Base-by-base conservation (phyloP, 2,797 vertebrate species). In the Bovichtus diacanthus region DNA sequence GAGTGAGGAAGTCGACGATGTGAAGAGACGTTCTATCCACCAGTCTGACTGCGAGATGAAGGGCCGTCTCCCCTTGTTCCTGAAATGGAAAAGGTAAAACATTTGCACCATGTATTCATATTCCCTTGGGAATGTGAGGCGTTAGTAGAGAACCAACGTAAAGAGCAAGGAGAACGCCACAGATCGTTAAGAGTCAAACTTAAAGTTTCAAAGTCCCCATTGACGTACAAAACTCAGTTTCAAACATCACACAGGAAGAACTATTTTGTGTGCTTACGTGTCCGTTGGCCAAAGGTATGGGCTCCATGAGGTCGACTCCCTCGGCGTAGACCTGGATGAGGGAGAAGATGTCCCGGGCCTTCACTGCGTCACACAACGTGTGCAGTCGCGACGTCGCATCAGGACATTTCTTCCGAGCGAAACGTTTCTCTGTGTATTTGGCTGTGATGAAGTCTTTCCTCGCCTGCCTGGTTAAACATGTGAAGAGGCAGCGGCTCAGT, bases 371-470 rank as follows among this genome's bases (percentile, higher is more conserved):
- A 41, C 97, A 98, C 60, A 99, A 94, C 53, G 96, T 96, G 64
- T 97, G 97, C 27, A 99, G 95, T 81, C 96, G 97, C 2, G 96
- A 95, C 0, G 90, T 41, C 0, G 82, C 87, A 11, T 98, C 98
- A 0, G 87, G 69, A 39, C 96, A 96, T 76, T 95, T 97, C 76
- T 95, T 98, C 79, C 95, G 92, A 19, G 98, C 96, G 0, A 97
- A 99, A 46, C 95, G 96, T 79, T 96, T 97, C 90, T 99, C 98
- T 3, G 97, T 98, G 93, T 99, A 99, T 90, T 99, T 99, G 88
- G 98, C 97, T 3, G 94, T 96, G 89, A 99, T 99, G 92, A 99
- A 99, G 95, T 99, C 98, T 94, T 99, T 99, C 90, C 98, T 96
- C 67, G 97, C 97, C 83, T 97, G 97, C 98, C 98, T 99, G 94